phyloP scores from a whole-genome alignment of 35 echinoderm and acorn worm genomes.

The Lytechinus variegatus region DNA sequence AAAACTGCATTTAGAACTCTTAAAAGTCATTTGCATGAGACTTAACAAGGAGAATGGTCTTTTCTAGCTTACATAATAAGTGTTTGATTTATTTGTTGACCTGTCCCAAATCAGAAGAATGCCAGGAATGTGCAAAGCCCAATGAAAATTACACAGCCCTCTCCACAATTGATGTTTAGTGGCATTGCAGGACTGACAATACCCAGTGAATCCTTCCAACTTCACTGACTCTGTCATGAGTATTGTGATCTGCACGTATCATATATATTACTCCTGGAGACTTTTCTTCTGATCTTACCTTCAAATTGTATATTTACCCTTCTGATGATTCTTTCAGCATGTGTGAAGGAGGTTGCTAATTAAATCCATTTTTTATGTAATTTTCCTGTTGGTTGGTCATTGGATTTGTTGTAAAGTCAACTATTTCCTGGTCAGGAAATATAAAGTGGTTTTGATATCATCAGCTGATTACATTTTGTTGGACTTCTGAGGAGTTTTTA shows the following conservation, averaged over 20 bases:
- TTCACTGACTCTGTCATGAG: background rate
- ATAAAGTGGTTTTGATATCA: background rate
- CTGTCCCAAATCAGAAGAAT: background rate
- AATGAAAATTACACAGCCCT: background rate
- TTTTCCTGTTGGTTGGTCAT: background rate
- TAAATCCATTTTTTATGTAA: background rate
- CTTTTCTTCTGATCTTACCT: background rate
- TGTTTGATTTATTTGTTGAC: background rate
- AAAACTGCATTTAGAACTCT: background rate
- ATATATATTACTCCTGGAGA: background rate
- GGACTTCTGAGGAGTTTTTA: too few species aligned
- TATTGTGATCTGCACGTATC: background rate
- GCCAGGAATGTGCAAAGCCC: background rate
- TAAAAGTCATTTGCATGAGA: background rate
- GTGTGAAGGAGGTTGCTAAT: background rate
- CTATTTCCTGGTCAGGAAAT: background rate
- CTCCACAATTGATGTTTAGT: background rate
- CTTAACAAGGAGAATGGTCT: background rate
- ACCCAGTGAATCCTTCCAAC: background rate
- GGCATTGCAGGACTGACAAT: background rate
- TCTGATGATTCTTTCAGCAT: background rate
- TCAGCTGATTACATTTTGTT: background rate
- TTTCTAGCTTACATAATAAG: background rate
- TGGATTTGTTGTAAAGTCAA: background rate
- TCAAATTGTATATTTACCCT: background rate